Conservation (phyloP, 2,888 invertebrate genomes). For the Coenonympha arcania region DNA sequence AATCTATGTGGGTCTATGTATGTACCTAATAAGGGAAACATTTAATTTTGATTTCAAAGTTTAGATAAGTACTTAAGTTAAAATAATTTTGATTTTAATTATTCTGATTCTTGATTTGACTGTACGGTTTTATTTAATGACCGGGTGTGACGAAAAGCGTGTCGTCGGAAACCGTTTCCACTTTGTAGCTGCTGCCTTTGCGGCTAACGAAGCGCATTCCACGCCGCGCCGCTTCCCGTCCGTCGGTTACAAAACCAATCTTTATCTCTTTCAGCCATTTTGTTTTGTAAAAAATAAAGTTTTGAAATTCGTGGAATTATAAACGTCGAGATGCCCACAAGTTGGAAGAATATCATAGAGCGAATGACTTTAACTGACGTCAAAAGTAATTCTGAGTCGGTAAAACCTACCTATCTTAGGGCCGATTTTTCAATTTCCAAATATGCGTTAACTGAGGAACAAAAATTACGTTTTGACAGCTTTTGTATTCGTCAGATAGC, state of each 20-base stretch:
- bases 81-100: not conserved
- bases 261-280: constrained; percentile 1
- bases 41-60: too few species aligned
- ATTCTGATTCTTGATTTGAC: not conserved
- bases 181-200: constrained; percentile 10
- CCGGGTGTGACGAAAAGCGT: constrained; percentile 36
- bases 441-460: too few species aligned
- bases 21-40: too few species aligned
- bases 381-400: too few species aligned
- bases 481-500: too few species aligned
- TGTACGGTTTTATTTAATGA: constrained; percentile 17
- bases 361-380: too few species aligned
- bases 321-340: too few species aligned
- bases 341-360: too few species aligned
- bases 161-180: constrained; percentile 28
- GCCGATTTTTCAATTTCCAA: too few species aligned
- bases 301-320: constrained; percentile 5
- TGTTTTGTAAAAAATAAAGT: constrained; percentile 2
- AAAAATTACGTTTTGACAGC: too few species aligned
- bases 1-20: too few species aligned
- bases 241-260: not conserved
- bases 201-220: constrained; percentile 18
- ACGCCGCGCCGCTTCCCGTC: constrained; percentile 10
- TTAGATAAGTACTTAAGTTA: not conserved
- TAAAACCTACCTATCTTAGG: too few species aligned